These are phyloP conservation scores for Chrysodeixis includens DNA, from an alignment of 2,888 invertebrate species.

Conservation along the genomic window DNA sequence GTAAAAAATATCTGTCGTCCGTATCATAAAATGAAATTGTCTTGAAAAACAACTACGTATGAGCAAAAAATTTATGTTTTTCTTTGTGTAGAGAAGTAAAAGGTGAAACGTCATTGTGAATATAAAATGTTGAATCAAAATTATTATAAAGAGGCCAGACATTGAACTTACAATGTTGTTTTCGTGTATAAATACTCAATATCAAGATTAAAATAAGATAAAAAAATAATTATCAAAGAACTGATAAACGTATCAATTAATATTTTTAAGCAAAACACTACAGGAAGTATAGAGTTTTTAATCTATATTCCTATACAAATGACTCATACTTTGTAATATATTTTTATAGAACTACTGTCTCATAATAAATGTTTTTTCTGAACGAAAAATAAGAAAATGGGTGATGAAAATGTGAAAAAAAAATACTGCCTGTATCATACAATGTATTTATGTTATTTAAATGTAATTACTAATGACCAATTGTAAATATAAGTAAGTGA, in stretches of 20 bases:
- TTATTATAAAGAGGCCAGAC: background rate
- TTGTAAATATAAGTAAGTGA: background rate
- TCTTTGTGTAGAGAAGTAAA: no score
- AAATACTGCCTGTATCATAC: background rate
- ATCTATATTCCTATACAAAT: no score
- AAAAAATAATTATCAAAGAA: background rate
- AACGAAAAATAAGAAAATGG: conserved; percentile 7
- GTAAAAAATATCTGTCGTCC: no score
- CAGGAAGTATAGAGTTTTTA: no score
- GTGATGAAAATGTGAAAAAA: background rate
- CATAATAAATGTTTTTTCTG: conserved; percentile 20
- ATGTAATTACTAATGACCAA: background rate
- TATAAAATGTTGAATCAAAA: no score
- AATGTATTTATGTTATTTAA: background rate
- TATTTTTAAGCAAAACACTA: background rate
- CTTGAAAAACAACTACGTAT: no score
- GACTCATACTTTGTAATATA: background rate
- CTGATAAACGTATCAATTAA: conserved; percentile 1
- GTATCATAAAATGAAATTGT: no score
- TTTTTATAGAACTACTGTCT: background rate
- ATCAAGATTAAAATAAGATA: background rate
- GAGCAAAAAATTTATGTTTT: no score
- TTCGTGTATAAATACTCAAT: background rate
- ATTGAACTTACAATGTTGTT: background rate
- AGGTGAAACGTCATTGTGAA: no score